Evolutionary conservation across 1,140 invertebrate genomes (phyloP).

Genomic region (Cherax quadricarinatus): DNA sequence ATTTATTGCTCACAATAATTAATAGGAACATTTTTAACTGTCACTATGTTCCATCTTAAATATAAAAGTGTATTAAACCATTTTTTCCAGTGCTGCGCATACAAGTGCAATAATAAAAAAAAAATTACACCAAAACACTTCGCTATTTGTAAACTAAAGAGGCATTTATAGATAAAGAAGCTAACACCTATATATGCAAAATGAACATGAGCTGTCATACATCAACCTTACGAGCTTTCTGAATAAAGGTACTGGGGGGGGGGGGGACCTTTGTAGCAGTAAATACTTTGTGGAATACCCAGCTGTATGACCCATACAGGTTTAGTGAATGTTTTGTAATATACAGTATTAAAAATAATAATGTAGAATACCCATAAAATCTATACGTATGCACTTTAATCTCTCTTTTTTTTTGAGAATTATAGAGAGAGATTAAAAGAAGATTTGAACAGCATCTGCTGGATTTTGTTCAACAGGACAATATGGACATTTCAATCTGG

Average conservation of each 20-base stretch:
- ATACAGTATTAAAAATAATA: background rate
- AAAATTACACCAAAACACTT: background rate
- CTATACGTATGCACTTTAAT: background rate
- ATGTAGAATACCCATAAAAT: background rate
- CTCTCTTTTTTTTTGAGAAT: background rate
- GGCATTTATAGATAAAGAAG: background rate
- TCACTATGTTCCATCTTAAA: background rate
- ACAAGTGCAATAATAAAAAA: background rate
- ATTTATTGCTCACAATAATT: background rate
- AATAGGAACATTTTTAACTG: background rate
- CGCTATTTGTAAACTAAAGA: background rate
- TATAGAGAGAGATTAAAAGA: constrained; percentile 82
- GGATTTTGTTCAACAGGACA: constrained; percentile 97
- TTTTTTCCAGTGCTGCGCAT: background rate
- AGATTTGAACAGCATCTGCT: constrained; percentile 92
- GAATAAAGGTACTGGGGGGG: background rate
- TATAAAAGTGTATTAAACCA: background rate
- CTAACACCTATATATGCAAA: background rate
- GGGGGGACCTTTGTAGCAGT: too few relatives aligned
- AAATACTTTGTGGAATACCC: background rate
- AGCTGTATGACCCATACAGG: too few relatives aligned
- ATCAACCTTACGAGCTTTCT: background rate
- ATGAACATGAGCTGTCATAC: background rate
- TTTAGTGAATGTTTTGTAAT: background rate
- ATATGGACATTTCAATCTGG: constrained; percentile 94